These are phyloP conservation scores for Cyclina sinensis DNA, from an alignment of 1,140 invertebrate species.

Conservation along the genomic window DNA sequence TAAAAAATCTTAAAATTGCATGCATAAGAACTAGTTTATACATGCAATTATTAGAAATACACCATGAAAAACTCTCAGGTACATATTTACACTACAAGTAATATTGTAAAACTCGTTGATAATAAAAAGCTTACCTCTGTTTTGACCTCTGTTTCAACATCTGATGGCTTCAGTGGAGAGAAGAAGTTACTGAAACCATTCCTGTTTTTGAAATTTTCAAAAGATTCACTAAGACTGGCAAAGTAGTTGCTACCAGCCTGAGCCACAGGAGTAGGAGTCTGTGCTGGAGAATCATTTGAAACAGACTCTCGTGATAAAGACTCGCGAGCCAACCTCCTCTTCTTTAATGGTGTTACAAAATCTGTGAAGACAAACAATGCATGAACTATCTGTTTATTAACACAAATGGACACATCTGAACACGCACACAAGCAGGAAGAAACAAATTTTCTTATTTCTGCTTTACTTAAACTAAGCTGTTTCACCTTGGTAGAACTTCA, in stretches of 20 bases:
- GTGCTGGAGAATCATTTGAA: constrained; percentile 6
- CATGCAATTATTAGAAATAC: no score
- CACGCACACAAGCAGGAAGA: no score
- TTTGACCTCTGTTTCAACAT: neutral
- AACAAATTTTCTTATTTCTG: no score
- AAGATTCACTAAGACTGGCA: constrained; percentile 46
- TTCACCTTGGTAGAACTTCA: no score
- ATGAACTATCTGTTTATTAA: no score
- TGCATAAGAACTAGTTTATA: no score
- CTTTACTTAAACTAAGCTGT: no score
- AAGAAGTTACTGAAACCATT: constrained; percentile 50
- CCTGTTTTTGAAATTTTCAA: constrained; percentile 57
- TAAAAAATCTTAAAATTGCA: no score
- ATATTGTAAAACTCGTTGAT: no score
- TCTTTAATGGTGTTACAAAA: constrained; percentile 97
- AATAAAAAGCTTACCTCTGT: constrained; percentile 42
- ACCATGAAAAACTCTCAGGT: no score
- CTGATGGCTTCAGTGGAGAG: constrained; percentile 32
- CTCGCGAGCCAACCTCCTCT: constrained; percentile 93
- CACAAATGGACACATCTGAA: no score
- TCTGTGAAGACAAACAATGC: constrained; percentile 89
- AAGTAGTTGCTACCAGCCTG: constrained; percentile 30
- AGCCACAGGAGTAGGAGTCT: neutral
- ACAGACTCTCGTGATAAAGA: constrained; percentile 87
- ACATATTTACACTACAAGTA: no score